These are phyloP conservation scores for Eublepharis macularius DNA, from an alignment of 2,113 vertebrate species.

Conservation along the genomic window DNA sequence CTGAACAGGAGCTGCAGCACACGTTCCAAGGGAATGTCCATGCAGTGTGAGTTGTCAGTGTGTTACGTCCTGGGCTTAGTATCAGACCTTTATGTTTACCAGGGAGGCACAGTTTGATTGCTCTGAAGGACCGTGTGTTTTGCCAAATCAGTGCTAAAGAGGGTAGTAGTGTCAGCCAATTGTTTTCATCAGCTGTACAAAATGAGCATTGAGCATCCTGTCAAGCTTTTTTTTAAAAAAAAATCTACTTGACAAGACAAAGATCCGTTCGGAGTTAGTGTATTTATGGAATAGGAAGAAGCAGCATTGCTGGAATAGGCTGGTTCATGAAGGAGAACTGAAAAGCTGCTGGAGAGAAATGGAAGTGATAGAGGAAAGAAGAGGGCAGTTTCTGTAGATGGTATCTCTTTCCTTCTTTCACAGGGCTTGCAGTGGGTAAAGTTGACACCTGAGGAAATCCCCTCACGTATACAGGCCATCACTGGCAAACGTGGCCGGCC, in stretches of 20 bases:
- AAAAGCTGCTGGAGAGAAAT: not conserved
- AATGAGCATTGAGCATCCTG: not conserved
- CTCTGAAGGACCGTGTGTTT: not conserved
- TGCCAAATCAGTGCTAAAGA: not conserved
- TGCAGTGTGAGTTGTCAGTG: not conserved
- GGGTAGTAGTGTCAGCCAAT: not conserved
- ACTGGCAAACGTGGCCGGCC: conserved; percentile 93
- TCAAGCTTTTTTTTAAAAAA: not conserved
- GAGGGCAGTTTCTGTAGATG: not conserved
- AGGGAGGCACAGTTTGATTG: not conserved
- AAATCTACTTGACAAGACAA: not conserved
- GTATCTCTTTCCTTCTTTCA: not conserved
- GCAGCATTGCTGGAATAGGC: not conserved
- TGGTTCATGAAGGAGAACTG: not conserved
- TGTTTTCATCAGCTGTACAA: not conserved
- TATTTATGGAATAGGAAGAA: not conserved
- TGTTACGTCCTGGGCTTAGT: not conserved
- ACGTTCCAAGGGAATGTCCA: not conserved
- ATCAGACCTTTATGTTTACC: not conserved
- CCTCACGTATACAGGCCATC: conserved; percentile 95
- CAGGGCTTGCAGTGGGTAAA: conserved; percentile 90
- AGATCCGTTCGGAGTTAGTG: not conserved
- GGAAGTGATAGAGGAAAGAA: not conserved
- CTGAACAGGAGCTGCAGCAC: not conserved
- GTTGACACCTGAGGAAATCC: conserved; percentile 91